phyloP scores from a whole-genome alignment of 2,888 invertebrate species.

The Pollenia amentaria region DNA sequence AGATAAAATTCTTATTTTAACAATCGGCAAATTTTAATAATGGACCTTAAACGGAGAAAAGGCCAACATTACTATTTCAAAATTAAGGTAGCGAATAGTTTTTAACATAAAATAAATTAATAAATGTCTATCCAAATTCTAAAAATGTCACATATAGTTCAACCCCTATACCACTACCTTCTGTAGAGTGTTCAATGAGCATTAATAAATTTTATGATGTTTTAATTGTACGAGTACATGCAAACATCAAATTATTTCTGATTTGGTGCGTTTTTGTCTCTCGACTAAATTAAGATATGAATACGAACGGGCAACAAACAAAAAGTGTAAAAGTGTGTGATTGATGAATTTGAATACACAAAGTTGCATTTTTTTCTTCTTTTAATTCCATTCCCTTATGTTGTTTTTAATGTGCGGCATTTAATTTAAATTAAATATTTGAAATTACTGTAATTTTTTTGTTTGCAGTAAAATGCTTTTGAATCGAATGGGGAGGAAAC shows the following conservation, averaged over 20 bases:
- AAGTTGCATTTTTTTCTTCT: slow-evolving; percentile 18
- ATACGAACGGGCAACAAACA: neutral
- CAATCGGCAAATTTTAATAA: too few relatives aligned
- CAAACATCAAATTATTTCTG: slow-evolving; percentile 68
- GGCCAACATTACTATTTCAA: too few relatives aligned
- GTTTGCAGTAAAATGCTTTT: slow-evolving; percentile 9
- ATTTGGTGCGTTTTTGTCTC: slow-evolving; percentile 30
- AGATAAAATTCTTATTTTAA: too few relatives aligned
- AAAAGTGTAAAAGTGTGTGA: slow-evolving; percentile 16
- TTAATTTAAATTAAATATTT: slow-evolving; percentile 64
- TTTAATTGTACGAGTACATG: slow-evolving; percentile 53
- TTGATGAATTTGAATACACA: slow-evolving; percentile 50
- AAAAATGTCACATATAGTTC: neutral
- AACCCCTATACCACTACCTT: neutral
- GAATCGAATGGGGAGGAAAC: too few relatives aligned
- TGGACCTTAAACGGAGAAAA: too few relatives aligned
- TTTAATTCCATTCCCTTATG: neutral
- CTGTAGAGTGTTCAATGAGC: slow-evolving; percentile 37
- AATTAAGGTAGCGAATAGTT: too few relatives aligned
- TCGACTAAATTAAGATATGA: slow-evolving; percentile 50
- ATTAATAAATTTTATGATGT: slow-evolving; percentile 35
- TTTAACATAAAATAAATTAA: too few relatives aligned
- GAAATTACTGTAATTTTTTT: slow-evolving; percentile 45
- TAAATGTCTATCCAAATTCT: too few relatives aligned
- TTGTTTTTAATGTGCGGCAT: slow-evolving; percentile 46